These are phyloP conservation scores for Lophochroa leadbeateri DNA, from an alignment of 2,113 vertebrate species.

Conservation along the genomic window DNA sequence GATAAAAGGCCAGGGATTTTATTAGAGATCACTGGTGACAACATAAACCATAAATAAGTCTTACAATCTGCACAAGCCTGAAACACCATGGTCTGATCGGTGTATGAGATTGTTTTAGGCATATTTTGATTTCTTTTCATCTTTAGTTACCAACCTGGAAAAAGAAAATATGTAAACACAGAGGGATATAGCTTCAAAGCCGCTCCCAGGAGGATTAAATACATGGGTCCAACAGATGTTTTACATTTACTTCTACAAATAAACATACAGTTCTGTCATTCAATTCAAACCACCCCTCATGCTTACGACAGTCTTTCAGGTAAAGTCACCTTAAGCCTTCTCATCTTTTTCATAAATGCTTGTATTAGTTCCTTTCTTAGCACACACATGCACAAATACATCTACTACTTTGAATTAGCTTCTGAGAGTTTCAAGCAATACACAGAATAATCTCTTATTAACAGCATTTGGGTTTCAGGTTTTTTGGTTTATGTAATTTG, in stretches of 20 bases:
- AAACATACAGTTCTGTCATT: conserved; percentile 28
- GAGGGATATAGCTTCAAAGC: conserved; percentile 33
- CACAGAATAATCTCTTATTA: not conserved
- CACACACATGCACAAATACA: not conserved
- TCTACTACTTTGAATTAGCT: not conserved
- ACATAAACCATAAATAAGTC: conserved; percentile 33
- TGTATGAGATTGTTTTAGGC: conserved; percentile 13
- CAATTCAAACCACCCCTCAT: not conserved
- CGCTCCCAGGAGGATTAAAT: conserved; percentile 27
- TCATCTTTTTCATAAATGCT: not conserved
- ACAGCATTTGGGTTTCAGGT: not conserved
- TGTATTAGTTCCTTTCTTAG: not conserved
- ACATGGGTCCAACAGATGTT: not conserved
- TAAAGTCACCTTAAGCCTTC: conserved; percentile 14
- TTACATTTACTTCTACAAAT: conserved; percentile 54
- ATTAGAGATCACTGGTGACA: conserved; percentile 8
- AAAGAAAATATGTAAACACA: not conserved
- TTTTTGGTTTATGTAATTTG: not conserved
- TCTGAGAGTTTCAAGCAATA: not conserved
- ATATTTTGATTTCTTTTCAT: conserved; percentile 42
- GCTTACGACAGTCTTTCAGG: not conserved
- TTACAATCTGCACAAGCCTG: not conserved
- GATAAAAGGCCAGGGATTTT: conserved; percentile 31
- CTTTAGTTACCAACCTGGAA: conserved; percentile 29
- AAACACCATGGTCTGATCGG: not conserved